Evolutionary conservation across 2,797 vertebrate species (phyloP), one percentile per base, ranked within the genome.

Genomic region (Darevskia mixta): DNA sequence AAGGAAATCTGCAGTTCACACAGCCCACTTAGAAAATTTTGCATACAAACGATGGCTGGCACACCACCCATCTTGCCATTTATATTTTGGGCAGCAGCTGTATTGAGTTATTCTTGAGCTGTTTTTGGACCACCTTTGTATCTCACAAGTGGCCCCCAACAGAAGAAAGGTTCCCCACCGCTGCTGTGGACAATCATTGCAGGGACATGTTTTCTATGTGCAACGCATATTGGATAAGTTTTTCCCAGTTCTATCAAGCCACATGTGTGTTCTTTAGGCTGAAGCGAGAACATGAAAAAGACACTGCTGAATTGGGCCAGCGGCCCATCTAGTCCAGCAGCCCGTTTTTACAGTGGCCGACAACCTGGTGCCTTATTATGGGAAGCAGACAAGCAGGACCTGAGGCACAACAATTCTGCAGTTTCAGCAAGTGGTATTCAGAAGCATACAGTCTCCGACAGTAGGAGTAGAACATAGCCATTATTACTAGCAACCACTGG

Each of bases 211-310:
- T 83, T 23, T 79, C 49, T 61, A 11, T 66, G 5, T 66, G 18
- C 71, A 66, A 29, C 5, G 2, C 29, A 49, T 35, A 64, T 9
- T 75, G 5, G 35, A 9, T 64, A 78, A 35, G 20, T 13, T 13
- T n/a, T 66, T n/a, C 76, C 29, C 7, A n/a, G 55, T 72, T 85
- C 77, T 79, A 79, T 85, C 67, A 79, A 79, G 35, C 18, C 67
- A 3, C 3, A 32, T 64, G 17, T 2, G 45, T 85, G 67, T 61
- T 73, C 8, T 88, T 80, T 80, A 8, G 20, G 58, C 58, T 61
- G 58, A 10, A 61, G 58, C 20, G 6, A 61, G 58, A 61, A 61
- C 5, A 61, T 61, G 58, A 61, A 23, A 61, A 61, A 23, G 20
- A 61, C 17, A 11, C 58, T 61, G 17, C 58, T 61, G 58, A 23